Percentiles rank a stretch among this genome's conserved stretches.
Evolutionary conservation across 2,888 invertebrate genomes (phyloP).

Genomic region (Nemapogon koenigi): DNA sequence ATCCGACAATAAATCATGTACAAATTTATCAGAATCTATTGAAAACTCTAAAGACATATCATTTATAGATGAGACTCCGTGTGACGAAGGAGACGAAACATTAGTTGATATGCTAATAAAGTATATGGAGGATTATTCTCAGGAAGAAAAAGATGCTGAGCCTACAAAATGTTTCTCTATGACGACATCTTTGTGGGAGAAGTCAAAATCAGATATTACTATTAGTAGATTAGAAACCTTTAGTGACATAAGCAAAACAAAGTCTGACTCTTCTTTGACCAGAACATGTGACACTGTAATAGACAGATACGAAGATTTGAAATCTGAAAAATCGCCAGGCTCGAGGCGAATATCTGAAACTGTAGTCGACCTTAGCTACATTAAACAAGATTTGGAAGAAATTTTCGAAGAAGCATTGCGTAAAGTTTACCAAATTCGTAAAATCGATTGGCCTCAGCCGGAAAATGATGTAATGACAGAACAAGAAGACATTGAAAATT

Average conservation of each 20-base stretch:
- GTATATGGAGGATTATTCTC: slow-evolving; percentile 49
- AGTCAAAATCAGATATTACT: slow-evolving; percentile 53
- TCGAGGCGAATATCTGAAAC: slow-evolving; percentile 49
- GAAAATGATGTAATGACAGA: slow-evolving; percentile 37
- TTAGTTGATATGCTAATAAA: slow-evolving; percentile 53
- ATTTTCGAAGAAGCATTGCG: slow-evolving; percentile 41
- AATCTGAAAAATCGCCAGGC: slow-evolving; percentile 26
- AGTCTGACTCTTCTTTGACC: slow-evolving; percentile 52
- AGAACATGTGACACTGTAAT: slow-evolving; percentile 55
- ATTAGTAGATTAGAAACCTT: slow-evolving; percentile 50
- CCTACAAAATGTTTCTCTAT: slow-evolving; percentile 29
- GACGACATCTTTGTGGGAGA: slow-evolving; percentile 42
- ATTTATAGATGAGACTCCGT: slow-evolving; percentile 55
- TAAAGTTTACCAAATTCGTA: slow-evolving; percentile 30
- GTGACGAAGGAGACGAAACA: slow-evolving; percentile 41
- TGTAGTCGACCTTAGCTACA: slow-evolving; percentile 41
- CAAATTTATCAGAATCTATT: slow-evolving; percentile 41
- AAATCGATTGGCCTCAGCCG: slow-evolving; percentile 16
- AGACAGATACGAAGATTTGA: slow-evolving; percentile 32
- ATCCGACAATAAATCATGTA: slow-evolving; percentile 26
- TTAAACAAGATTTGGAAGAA: slow-evolving; percentile 46
- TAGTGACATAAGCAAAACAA: slow-evolving; percentile 53
- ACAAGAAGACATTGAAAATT: slow-evolving; percentile 49
- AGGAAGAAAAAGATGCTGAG: slow-evolving; percentile 29
- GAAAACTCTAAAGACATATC: slow-evolving; percentile 42